Conservation (phyloP, 2,113 vertebrate genomes). For the Epinephelus moara region DNA sequence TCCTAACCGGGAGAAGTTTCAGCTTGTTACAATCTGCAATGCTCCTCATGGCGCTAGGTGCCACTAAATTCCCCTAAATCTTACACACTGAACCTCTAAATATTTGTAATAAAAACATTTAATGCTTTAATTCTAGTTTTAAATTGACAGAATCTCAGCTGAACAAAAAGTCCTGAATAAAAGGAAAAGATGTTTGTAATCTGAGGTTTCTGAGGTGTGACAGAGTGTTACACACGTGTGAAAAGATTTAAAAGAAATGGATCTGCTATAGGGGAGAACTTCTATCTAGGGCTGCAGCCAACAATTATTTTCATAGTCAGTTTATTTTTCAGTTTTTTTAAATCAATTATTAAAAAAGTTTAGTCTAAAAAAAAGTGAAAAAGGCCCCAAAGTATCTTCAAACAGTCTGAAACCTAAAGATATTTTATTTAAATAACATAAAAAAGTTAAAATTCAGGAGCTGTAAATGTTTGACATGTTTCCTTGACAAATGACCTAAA, state of each 20-base stretch:
- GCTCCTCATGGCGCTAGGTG: too few species aligned
- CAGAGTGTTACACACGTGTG: background rate
- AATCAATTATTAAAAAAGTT: too few species aligned
- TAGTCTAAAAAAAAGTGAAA: background rate
- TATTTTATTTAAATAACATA: too few species aligned
- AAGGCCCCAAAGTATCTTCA: background rate
- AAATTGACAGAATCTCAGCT: background rate
- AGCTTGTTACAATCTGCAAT: too few species aligned
- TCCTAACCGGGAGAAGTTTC: too few species aligned
- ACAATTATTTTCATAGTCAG: background rate
- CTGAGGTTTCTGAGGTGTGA: background rate
- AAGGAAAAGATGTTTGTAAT: background rate
- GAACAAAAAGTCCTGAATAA: background rate
- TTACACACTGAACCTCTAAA: background rate
- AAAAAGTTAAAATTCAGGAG: too few species aligned
- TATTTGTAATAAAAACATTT: background rate
- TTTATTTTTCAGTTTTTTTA: background rate
- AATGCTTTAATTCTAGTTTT: background rate
- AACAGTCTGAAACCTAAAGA: too few species aligned
- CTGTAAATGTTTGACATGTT: too few species aligned
- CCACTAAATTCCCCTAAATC: too few species aligned
- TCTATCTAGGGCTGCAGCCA: too few species aligned
- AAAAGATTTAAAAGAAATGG: background rate
- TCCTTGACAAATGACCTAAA: too few species aligned
- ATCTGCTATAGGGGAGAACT: background rate